These are phyloP conservation scores for Heterotilapia buettikoferi DNA, from an alignment of 2,113 vertebrate species.

Conservation along the genomic window DNA sequence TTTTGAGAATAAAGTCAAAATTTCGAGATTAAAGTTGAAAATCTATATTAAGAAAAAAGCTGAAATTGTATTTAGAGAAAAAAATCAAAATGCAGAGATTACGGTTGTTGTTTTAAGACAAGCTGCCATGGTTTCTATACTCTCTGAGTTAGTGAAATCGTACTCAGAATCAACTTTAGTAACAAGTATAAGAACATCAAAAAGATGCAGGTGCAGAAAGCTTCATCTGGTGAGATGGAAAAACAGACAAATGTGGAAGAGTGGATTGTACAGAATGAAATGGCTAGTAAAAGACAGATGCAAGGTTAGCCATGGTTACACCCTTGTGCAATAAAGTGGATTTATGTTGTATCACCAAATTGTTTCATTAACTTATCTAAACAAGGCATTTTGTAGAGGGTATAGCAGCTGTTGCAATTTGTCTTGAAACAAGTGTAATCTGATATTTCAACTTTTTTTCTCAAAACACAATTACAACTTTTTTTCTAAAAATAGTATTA, in stretches of 20 bases:
- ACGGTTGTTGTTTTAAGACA: neutral
- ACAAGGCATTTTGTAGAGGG: neutral
- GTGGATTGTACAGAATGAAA: neutral
- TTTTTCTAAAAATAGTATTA: neutral
- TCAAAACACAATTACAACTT: neutral
- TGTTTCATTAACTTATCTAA: neutral
- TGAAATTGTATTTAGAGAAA: neutral
- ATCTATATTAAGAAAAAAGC: neutral
- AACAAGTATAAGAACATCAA: neutral
- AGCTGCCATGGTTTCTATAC: neutral
- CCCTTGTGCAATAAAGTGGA: neutral
- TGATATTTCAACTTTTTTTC: neutral
- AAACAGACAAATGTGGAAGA: neutral
- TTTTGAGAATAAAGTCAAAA: neutral
- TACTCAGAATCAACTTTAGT: neutral
- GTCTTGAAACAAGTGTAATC: neutral
- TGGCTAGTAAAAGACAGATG: neutral
- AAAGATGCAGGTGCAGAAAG: neutral
- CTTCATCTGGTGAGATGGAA: neutral
- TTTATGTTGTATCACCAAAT: neutral
- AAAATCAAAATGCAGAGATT: neutral
- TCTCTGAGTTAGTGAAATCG: neutral
- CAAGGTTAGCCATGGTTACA: neutral
- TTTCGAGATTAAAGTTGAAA: neutral
- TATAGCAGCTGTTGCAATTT: neutral